These are phyloP conservation scores for Panopea generosa DNA, from an alignment of 2,888 invertebrate species.

Conservation along the genomic window DNA sequence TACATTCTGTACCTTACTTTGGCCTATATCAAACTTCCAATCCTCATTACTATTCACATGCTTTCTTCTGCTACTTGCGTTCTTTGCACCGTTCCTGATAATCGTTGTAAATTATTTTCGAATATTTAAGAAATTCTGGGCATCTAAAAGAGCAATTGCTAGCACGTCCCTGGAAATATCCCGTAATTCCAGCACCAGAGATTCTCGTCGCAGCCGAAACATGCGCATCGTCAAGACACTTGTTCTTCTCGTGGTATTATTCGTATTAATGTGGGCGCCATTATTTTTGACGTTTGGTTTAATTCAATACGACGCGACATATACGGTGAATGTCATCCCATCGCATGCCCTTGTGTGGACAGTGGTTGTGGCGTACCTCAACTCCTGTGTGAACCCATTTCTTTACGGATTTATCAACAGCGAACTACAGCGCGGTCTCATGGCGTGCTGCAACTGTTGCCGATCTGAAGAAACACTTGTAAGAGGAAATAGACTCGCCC, in stretches of 20 bases:
- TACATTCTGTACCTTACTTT: constrained; percentile 72
- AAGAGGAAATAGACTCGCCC: not conserved
- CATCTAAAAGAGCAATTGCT: constrained; percentile 48
- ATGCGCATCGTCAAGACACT: constrained; percentile 70
- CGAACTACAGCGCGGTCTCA: constrained; percentile 36
- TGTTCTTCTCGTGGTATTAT: constrained; percentile 69
- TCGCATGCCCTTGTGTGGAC: constrained; percentile 68
- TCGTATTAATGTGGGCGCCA: constrained; percentile 74
- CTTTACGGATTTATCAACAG: constrained; percentile 73
- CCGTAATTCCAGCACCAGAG: not conserved
- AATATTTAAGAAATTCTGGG: constrained; percentile 67
- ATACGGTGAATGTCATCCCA: constrained; percentile 54
- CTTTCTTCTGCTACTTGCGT: constrained; percentile 52
- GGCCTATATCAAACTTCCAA: constrained; percentile 64
- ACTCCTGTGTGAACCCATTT: constrained; percentile 75
- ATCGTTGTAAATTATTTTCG: constrained; percentile 67
- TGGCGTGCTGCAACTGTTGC: constrained; percentile 17
- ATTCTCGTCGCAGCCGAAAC: constrained; percentile 48
- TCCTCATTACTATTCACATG: constrained; percentile 60
- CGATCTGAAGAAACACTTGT: not conserved
- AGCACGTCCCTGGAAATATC: not conserved
- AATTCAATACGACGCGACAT: constrained; percentile 67
- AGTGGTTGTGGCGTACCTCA: constrained; percentile 64
- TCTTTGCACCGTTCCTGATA: constrained; percentile 64
- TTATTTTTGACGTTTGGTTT: constrained; percentile 69